A percentile compares a stretch with the other conserved stretches of the same genome.
These are phyloP conservation scores for Caenorhabditis tropicalis DNA, from an alignment of 1,140 invertebrate genomes.

Conservation along the genomic window DNA sequence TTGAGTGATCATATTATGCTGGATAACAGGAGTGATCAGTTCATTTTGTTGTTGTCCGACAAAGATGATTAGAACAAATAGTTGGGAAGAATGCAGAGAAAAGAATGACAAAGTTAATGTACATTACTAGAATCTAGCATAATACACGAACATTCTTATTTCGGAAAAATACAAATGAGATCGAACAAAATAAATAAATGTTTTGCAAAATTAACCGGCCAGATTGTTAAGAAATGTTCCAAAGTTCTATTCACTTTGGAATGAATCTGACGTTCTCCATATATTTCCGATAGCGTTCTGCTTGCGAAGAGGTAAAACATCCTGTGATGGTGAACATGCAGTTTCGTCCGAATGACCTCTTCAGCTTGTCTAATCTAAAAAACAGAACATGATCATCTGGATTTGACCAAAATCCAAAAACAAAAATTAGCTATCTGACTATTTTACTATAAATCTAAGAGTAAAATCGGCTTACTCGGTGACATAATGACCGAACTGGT, in stretches of 20 bases:
- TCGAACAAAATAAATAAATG: neutral
- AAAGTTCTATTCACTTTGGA: neutral
- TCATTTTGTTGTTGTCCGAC: neutral
- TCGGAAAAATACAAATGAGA: neutral
- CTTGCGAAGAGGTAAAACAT: slow-evolving; percentile 20
- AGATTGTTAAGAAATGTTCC: neutral
- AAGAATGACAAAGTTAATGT: neutral
- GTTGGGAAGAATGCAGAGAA: neutral
- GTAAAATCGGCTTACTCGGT: neutral
- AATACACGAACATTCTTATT: slow-evolving; percentile 14
- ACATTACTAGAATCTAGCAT: neutral
- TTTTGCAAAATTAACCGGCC: neutral
- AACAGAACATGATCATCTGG: neutral
- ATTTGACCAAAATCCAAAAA: too few relatives aligned
- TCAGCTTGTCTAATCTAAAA: slow-evolving; percentile 34
- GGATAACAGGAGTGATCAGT: slow-evolving; percentile 18
- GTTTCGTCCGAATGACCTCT: slow-evolving; percentile 31
- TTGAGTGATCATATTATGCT: neutral
- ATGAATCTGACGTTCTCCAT: slow-evolving; percentile 34
- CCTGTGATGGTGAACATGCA: slow-evolving; percentile 36
- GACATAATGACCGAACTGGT: neutral
- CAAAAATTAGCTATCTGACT: too few relatives aligned
- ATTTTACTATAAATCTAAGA: neutral
- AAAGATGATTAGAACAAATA: neutral
- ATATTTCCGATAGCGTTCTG: slow-evolving; percentile 24